Evolutionary conservation across 2,888 invertebrate species (phyloP).

Genomic region (Sminthurinus aureus): DNA sequence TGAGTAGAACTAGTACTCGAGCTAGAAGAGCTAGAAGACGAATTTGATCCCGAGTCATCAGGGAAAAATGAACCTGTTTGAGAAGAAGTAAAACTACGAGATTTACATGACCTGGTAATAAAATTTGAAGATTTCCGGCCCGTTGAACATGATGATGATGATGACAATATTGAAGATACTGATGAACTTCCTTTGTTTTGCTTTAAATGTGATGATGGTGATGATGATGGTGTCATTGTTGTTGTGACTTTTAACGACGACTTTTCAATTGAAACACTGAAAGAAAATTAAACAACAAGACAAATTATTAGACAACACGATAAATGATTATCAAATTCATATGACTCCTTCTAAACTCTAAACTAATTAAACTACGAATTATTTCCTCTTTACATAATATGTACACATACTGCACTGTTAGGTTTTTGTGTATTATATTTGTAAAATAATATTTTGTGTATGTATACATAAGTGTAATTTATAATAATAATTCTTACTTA

Average conservation of each 20-base stretch:
- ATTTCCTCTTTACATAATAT: no score
- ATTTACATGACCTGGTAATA: conserved; percentile 27
- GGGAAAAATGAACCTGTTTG: conserved; percentile 41
- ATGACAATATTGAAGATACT: conserved; percentile 15
- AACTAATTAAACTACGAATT: no score
- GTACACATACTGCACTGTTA: no score
- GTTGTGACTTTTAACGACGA: no score
- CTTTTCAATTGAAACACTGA: conserved; percentile 40
- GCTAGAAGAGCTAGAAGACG: conserved; percentile 44
- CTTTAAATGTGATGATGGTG: conserved; percentile 28
- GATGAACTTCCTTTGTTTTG: conserved; percentile 34
- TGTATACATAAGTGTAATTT: no score
- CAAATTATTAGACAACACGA: background rate
- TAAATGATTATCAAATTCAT: no score
- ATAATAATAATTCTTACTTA: no score
- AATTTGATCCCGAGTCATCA: conserved; percentile 57
- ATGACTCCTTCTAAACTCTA: no score
- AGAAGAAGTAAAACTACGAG: conserved; percentile 28
- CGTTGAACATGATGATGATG: conserved; percentile 15
- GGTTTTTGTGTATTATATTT: no score
- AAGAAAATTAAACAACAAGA: conserved; percentile 10
- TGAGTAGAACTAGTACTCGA: conserved; percentile 55
- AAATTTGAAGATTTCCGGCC: conserved; percentile 5
- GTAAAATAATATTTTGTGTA: no score
- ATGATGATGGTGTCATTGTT: background rate